A percentile compares a stretch with the other conserved stretches of the same genome.
Conservation (phyloP, 2,888 invertebrate species). For the Hipparchia semele region DNA sequence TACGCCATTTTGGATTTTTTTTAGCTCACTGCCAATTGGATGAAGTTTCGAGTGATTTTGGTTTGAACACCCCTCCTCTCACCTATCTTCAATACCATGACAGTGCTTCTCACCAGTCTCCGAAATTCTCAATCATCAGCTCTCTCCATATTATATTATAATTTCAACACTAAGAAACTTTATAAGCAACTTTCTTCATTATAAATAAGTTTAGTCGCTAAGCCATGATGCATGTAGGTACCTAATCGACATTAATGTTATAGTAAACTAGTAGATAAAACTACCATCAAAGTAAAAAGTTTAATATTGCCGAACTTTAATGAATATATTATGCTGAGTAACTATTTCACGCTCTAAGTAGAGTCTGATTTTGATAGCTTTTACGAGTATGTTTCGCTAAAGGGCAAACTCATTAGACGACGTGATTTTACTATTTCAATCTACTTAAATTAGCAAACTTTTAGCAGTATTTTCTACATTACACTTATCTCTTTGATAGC, state of each 20-base stretch:
- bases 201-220: background rate
- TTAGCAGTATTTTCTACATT: background rate
- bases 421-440: background rate
- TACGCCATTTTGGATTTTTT: too few relatives aligned
- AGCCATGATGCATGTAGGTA: background rate
- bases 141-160: too few relatives aligned
- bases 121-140: too few relatives aligned
- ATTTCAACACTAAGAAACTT: too few relatives aligned
- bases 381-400: background rate
- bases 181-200: too few relatives aligned
- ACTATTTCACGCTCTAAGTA: background rate
- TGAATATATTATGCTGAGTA: background rate
- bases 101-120: too few relatives aligned
- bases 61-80: too few relatives aligned
- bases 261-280: background rate
- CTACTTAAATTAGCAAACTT: background rate
- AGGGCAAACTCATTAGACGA: background rate
- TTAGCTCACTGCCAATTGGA: too few relatives aligned
- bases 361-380: background rate
- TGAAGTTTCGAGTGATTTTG: too few relatives aligned
- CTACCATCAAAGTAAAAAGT: background rate
- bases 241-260: background rate
- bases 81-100: too few relatives aligned
- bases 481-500: too few relatives aligned
- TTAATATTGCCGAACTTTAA: constrained; percentile 5